A percentile compares a stretch with the other conserved stretches of the same genome.
These are phyloP conservation scores for Clarias gariepinus DNA, from an alignment of 2,113 vertebrate genomes.

Conservation along the genomic window DNA sequence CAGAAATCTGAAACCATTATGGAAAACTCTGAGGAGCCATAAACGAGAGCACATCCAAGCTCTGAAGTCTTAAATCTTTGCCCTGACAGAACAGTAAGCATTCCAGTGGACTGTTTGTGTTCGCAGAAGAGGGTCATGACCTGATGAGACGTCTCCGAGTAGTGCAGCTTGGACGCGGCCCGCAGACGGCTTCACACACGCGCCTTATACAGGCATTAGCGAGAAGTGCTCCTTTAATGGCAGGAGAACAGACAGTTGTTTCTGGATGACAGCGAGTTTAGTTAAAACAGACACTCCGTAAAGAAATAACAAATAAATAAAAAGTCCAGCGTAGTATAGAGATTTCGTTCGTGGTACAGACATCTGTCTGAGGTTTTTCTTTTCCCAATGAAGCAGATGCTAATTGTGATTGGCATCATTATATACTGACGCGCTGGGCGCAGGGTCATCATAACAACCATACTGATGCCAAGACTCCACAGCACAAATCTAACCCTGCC, in stretches of 20 bases:
- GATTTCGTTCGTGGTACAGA: background rate
- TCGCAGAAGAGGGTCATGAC: constrained; percentile 30
- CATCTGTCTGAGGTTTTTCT: background rate
- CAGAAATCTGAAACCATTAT: background rate
- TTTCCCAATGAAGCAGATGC: background rate
- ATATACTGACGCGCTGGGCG: background rate
- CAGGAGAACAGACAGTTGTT: background rate
- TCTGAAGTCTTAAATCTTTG: background rate
- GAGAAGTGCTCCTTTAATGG: constrained; percentile 24
- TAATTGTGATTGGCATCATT: background rate
- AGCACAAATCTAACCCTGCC: background rate
- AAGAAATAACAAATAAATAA: background rate
- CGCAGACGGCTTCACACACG: constrained; percentile 9
- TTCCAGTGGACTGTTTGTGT: constrained; percentile 43
- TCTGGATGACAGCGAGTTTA: background rate
- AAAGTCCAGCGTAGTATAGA: too few relatives aligned
- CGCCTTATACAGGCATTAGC: constrained; percentile 34
- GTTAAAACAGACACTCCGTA: background rate
- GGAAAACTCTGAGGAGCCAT: background rate
- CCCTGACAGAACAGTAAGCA: constrained; percentile 17
- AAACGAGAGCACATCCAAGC: background rate
- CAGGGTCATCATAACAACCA: background rate
- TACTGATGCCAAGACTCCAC: background rate
- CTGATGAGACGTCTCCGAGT: constrained; percentile 39
- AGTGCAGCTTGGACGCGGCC: constrained; percentile 29